Evolutionary conservation across 1,140 invertebrate genomes (phyloP).

Genomic region (Vollenhovia emeryi): DNA sequence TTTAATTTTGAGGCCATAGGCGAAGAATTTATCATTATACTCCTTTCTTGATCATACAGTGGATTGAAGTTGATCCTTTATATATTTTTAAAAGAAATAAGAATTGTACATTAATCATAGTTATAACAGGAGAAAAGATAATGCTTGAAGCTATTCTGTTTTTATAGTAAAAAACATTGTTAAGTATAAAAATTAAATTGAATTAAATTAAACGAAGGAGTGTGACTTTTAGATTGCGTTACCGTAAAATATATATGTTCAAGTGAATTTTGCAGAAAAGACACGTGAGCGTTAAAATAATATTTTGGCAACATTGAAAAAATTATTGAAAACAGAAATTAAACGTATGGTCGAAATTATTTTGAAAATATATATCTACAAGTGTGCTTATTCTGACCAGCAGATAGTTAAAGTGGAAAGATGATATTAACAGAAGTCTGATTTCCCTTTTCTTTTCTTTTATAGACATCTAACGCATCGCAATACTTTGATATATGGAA

Average conservation of each 20-base stretch:
- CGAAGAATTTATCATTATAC: slow-evolving; percentile 8
- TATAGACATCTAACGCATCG: slow-evolving; percentile 50
- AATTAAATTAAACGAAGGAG: slow-evolving; percentile 6
- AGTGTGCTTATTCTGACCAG: slow-evolving; percentile 61
- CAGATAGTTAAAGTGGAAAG: slow-evolving; percentile 58
- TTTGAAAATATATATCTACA: slow-evolving; percentile 24
- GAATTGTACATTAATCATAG: background rate
- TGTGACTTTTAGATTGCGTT: background rate
- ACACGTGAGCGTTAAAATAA: slow-evolving; percentile 26
- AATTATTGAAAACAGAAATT: slow-evolving; percentile 44
- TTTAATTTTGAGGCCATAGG: slow-evolving; percentile 29
- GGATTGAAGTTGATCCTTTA: slow-evolving; percentile 2
- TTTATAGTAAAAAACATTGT: too few relatives aligned
- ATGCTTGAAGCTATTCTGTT: too few relatives aligned
- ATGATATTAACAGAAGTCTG: slow-evolving; percentile 41
- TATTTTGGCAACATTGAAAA: background rate
- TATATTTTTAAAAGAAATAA: background rate
- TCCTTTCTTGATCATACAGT: background rate
- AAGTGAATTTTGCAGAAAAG: background rate
- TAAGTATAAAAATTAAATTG: too few relatives aligned
- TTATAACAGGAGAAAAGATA: too few relatives aligned
- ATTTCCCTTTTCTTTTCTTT: background rate
- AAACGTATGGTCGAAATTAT: background rate
- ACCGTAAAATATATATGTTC: slow-evolving; percentile 12
- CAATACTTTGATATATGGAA: slow-evolving; percentile 42